Conservation (phyloP, 2,888 invertebrate genomes). For the Dynastes hyllus region DNA sequence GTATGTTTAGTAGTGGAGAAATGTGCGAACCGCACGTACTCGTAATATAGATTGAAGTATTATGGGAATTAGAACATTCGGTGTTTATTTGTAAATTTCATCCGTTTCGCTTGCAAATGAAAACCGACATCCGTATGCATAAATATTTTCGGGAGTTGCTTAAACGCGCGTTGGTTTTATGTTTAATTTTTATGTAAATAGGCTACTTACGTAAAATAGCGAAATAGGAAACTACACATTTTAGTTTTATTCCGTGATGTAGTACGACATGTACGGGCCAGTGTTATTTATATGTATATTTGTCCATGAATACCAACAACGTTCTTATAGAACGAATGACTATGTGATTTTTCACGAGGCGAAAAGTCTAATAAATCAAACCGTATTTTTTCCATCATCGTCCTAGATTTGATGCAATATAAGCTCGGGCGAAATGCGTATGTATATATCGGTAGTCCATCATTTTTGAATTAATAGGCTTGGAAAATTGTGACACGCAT, state of each 20-base stretch:
- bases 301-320: conserved; percentile 1
- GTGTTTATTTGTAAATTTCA: neutral
- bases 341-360: neutral
- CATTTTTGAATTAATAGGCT: neutral
- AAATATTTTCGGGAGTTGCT: neutral
- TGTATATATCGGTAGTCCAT: neutral
- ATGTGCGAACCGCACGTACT: too few relatives aligned
- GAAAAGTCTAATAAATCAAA: conserved; percentile 3
- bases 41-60: neutral
- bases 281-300: conserved; percentile 10
- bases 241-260: neutral
- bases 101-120: neutral
- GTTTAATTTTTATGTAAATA: conserved; percentile 7
- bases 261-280: neutral
- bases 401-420: neutral
- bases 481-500: neutral
- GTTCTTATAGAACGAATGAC: neutral
- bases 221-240: conserved; percentile 2
- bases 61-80: conserved; percentile 2
- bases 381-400: conserved; percentile 3
- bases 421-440: neutral
- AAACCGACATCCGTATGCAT: neutral
- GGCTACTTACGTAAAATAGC: neutral
- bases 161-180: neutral
- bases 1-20: too few relatives aligned